These are phyloP conservation scores for Semnornis frantzii DNA, from an alignment of 2,113 vertebrate species.

Conservation along the genomic window DNA sequence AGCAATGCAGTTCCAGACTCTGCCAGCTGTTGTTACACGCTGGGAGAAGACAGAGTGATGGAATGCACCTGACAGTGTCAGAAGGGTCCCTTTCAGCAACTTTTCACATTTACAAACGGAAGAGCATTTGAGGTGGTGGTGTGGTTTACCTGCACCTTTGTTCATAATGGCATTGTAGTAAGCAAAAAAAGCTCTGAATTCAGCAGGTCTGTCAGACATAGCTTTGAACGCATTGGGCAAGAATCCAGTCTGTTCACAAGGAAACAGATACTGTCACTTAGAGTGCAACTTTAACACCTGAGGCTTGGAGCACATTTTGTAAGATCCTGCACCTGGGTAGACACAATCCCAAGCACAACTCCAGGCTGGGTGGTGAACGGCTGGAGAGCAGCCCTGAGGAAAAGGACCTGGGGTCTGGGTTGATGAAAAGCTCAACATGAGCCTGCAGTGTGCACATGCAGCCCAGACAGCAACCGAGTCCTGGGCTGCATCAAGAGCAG, in stretches of 20 bases:
- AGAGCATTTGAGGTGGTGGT: not conserved
- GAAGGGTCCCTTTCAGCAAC: not conserved
- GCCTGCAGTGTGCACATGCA: too few relatives aligned
- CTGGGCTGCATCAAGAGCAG: too few relatives aligned
- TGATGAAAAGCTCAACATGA: too few relatives aligned
- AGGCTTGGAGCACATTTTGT: not conserved
- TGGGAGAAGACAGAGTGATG: not conserved
- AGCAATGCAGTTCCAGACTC: not conserved
- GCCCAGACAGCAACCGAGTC: too few relatives aligned
- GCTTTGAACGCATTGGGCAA: conserved; percentile 86
- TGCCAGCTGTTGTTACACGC: not conserved
- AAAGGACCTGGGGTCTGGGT: too few relatives aligned
- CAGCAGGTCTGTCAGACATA: conserved; percentile 77
- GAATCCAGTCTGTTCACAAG: conserved; percentile 75
- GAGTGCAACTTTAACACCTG: not conserved
- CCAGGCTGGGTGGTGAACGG: too few relatives aligned
- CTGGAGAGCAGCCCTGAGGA: too few relatives aligned
- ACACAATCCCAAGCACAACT: too few relatives aligned
- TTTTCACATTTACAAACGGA: not conserved
- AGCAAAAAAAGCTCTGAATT: conserved; percentile 88
- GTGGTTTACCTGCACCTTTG: conserved; percentile 83
- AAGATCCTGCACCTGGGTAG: too few relatives aligned
- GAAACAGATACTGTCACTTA: not conserved
- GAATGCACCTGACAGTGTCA: not conserved
- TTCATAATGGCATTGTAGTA: conserved; percentile 87